Evolutionary conservation across 2,797 vertebrate genomes (phyloP), one percentile per base, ranked within the genome.

Genomic region (Anas georgica): DNA sequence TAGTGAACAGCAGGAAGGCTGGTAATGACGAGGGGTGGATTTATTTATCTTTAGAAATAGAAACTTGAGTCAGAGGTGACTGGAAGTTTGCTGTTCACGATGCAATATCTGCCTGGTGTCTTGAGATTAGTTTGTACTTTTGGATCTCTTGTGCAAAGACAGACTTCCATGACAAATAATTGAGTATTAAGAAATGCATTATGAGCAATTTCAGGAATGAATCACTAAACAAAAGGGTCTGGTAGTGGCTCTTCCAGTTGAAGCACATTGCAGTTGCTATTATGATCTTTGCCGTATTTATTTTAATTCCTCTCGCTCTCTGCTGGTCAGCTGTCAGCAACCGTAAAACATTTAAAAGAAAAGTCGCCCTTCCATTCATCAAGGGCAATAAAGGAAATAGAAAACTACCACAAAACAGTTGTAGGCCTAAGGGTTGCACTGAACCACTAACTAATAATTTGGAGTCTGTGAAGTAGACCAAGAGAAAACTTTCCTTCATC

Each of bases 401-500:
- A 41, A n/a, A 79, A 73, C 41, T 33, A 9, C 8, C 39, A 43
- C 25, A 50, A 83, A 55, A 17, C 2, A 4, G 15, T 41, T 35
- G 8, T 22, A 64, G 79, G 14, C 63, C 46, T 10, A 21, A 54
- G 17, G 67, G 43, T 79, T 10, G 12, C 29, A 39, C 63, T 3
- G 1, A 81, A n/a, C 37, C 7, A 23, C 48, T 80, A 48, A 17
- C 31, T 70, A 67, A 17, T 31, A 72, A 74, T 41, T 17, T 86
- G 37, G 64, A 96, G 86, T 93, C 86, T 77, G 41, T 86, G 83
- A 96, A 95, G 88, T 62, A 89, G 81, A 94, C 63, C 68, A 93
- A 77, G 78, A 80, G 68, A 88, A 93, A 95, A 96, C 94, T 97
- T 95, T 28, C 41, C 78, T 91, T 96, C 48, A 94, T 96, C 88